Evolutionary conservation across 1,140 invertebrate species (phyloP), one percentile per base, ranked within the genome.

Genomic region (Drosophila malerkotliana): DNA sequence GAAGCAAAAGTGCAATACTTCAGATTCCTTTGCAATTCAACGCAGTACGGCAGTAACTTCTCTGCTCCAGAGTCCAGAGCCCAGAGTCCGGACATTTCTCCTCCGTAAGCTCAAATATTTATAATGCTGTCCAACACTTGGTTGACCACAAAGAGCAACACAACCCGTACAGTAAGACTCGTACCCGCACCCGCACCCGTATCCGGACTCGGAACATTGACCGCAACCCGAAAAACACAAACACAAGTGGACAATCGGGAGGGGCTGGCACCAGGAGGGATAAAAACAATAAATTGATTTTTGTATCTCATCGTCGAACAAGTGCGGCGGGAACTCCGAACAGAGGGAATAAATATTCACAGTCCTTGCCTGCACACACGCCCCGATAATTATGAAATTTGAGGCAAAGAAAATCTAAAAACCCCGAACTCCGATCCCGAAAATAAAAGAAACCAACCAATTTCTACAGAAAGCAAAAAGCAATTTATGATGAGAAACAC

Each of bases 71-170:
- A 37, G 34, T 12, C 12, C 12, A 9, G 32, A 34, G 6, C 8
- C 28, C 28, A 10, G 34, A 37, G 10, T 37, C 18, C 44, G 8
- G 18, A 10, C 44, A 47, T 47, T 47, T 3, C 44, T 47, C 44
- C 44, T 47, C 8, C 7, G 44, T 15, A 21, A 76, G 49, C 55
- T 74, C 51, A 76, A 75, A 76, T 76, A 75, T 75, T 76, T 76
- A 68, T 67, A 76, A 75, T 54, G 54, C 62, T 68, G 55, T 76
- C 73, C 73, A 61, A 76, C 72, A 75, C 63, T 75, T 67, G 73
- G 72, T 66, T 75, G 61, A 67, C 72, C 72, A 75, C 54, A 58
- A 55, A 53, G 26, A 44, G 34, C 49, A 51, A 32, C 26, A 32
- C 30, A 52, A 34, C 51, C 30, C 44, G 44, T 47, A 10, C 48